Percentiles rank a stretch among this genome's conserved stretches.
Conservation (phyloP, 2,888 invertebrate species). For the Orthonychiurus folsomi region DNA sequence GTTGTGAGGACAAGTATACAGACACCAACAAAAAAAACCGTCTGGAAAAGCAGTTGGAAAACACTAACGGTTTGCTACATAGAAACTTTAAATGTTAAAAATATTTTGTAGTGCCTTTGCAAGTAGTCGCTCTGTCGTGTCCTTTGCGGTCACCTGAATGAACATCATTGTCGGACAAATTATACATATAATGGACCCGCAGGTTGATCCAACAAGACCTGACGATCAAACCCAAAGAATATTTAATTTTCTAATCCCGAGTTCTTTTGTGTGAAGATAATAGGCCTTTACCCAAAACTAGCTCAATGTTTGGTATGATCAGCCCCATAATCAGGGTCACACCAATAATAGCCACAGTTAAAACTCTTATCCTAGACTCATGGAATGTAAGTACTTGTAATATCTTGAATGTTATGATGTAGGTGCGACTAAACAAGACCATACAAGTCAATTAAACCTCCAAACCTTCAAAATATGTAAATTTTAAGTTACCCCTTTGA, state of each 20-base stretch:
- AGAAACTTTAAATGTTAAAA: no score
- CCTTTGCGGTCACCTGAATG: conserved; percentile 69
- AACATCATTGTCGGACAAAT: conserved; percentile 88
- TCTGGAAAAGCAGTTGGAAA: no score
- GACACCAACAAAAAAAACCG: conserved; percentile 70
- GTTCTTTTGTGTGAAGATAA: no score
- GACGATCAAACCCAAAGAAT: no score
- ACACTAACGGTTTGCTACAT: no score
- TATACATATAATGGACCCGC: conserved; percentile 85
- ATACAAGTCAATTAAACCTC: not conserved
- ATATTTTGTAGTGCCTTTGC: no score
- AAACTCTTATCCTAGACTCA: conserved; percentile 68
- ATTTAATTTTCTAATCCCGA: not conserved
- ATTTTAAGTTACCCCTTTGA: conserved; percentile 73
- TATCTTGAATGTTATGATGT: conserved; percentile 39
- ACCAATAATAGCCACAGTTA: conserved; percentile 70
- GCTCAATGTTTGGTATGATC: conserved; percentile 84
- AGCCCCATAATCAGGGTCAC: conserved; percentile 70
- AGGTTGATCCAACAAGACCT: conserved; percentile 88
- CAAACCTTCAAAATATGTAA: conserved; percentile 33
- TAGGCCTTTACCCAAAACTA: no score
- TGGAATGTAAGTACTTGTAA: conserved; percentile 59
- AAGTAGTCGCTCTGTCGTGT: conserved; percentile 69
- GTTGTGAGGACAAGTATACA: conserved; percentile 82
- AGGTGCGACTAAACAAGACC: conserved; percentile 12